Conservation (phyloP, 2,888 invertebrate genomes). For the Ectemnius continuus region DNA sequence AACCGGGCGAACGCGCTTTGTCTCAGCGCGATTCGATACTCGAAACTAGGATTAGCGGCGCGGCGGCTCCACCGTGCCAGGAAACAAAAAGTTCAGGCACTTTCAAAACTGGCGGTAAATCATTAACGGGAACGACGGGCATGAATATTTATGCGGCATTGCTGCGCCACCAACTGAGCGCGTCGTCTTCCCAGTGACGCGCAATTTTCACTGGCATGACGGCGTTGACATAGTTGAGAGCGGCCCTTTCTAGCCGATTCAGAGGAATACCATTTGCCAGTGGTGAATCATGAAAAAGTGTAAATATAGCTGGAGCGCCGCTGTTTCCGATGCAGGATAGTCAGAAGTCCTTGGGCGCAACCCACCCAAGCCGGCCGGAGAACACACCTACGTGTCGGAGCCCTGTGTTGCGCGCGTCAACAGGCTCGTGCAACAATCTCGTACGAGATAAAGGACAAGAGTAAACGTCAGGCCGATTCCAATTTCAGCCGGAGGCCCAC, state of each 20-base stretch:
- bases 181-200: too few relatives aligned
- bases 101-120: neutral
- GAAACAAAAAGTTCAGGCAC: neutral
- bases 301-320: neutral
- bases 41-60: slow-evolving; percentile 35
- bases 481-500: slow-evolving; percentile 4
- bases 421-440: slow-evolving; percentile 41
- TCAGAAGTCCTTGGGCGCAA: slow-evolving; percentile 41
- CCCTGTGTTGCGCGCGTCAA: slow-evolving; percentile 32
- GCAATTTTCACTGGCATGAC: too few relatives aligned
- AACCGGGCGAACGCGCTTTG: slow-evolving; percentile 23
- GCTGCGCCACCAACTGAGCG: too few relatives aligned
- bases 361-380: slow-evolving; percentile 22
- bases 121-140: slow-evolving; percentile 3
- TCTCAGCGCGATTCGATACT: slow-evolving; percentile 33
- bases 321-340: neutral
- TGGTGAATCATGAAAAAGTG: neutral
- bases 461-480: slow-evolving; percentile 20
- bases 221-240: too few relatives aligned
- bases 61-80: neutral
- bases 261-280: neutral
- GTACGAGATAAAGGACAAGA: slow-evolving; percentile 33
- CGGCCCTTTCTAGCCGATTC: neutral
- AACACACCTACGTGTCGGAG: slow-evolving; percentile 29
- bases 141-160: neutral